phyloP scores from a whole-genome alignment of 1,140 invertebrate species.

The Diorhabda sublineata region DNA sequence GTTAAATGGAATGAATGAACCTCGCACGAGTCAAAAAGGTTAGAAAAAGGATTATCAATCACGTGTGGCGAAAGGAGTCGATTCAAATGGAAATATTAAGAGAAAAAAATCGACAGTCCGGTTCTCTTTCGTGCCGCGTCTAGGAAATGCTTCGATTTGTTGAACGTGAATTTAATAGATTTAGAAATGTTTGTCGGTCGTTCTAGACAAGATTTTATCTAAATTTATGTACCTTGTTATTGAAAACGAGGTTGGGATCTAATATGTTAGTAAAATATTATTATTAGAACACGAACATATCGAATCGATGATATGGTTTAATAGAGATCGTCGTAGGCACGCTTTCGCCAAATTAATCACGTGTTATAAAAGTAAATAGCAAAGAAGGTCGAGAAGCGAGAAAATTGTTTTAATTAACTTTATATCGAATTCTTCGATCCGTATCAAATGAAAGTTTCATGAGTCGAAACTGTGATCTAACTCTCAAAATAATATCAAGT shows the following conservation, averaged over 20 bases:
- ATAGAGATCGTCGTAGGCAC: not conserved
- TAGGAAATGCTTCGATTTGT: conserved; percentile 18
- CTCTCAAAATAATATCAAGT: too few relatives aligned
- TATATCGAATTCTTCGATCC: too few relatives aligned
- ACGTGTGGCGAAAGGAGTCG: conserved; percentile 19
- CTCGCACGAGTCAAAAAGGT: conserved; percentile 5
- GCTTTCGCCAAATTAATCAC: too few relatives aligned
- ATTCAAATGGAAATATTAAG: conserved; percentile 15
- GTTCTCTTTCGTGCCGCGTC: not conserved
- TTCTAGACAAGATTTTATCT: conserved; percentile 16
- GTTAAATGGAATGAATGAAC: not conserved
- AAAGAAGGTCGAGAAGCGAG: too few relatives aligned
- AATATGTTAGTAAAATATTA: not conserved
- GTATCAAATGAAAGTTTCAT: too few relatives aligned
- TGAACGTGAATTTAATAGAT: conserved; percentile 16
- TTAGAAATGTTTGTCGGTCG: conserved; percentile 18
- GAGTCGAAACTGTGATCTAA: too few relatives aligned
- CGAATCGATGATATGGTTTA: not conserved
- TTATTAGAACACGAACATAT: conserved; percentile 2
- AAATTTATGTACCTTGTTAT: conserved; percentile 12
- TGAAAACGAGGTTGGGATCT: conserved; percentile 4
- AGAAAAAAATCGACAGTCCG: conserved; percentile 1
- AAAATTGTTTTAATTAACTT: too few relatives aligned
- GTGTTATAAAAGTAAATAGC: too few relatives aligned
- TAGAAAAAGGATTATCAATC: conserved; percentile 13